A percentile compares a stretch with the other conserved stretches of the same genome.
These are phyloP conservation scores for Phenganax stokvisi DNA, from an alignment of 92 coral and sea anemone species.

Conservation along the genomic window DNA sequence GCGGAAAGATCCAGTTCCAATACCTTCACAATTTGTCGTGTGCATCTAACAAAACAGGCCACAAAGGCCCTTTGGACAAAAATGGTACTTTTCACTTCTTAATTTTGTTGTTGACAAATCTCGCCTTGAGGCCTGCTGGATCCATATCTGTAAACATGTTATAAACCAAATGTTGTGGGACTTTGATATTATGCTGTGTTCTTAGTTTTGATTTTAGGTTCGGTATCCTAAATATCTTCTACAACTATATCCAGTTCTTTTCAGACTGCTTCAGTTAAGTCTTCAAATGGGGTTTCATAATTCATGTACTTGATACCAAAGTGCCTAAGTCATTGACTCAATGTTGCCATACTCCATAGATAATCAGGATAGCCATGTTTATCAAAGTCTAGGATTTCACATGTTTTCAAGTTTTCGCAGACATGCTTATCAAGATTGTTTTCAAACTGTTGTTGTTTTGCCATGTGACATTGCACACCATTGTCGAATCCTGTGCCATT, in stretches of 20 bases:
- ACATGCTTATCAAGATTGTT: conserved; percentile 23
- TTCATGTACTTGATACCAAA: conserved; percentile 55
- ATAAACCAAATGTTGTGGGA: conserved; percentile 44
- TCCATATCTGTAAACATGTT: conserved; percentile 19
- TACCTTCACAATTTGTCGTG: conserved; percentile 60
- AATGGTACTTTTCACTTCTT: conserved; percentile 50
- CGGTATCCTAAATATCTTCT: conserved; percentile 42
- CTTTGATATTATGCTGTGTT: conserved; percentile 46
- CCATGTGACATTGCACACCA: conserved; percentile 18
- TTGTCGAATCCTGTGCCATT: too few relatives aligned
- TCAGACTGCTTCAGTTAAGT: conserved; percentile 46
- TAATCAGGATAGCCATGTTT: conserved; percentile 47
- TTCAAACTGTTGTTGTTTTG: conserved; percentile 18
- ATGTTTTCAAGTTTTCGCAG: conserved; percentile 34
- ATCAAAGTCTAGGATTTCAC: conserved; percentile 48
- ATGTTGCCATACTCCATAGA: conserved; percentile 53
- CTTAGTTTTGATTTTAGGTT: conserved; percentile 54
- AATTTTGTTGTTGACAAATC: conserved; percentile 44
- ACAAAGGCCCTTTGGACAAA: conserved; percentile 59
- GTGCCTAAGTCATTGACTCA: conserved; percentile 47
- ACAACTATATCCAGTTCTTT: conserved; percentile 40
- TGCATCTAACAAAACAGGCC: conserved; percentile 57
- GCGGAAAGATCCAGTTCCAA: conserved; percentile 64
- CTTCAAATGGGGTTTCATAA: conserved; percentile 43
- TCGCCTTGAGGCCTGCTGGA: conserved; percentile 44